phyloP scores from a whole-genome alignment of 2,888 invertebrate species.

The Polietes domitor region DNA sequence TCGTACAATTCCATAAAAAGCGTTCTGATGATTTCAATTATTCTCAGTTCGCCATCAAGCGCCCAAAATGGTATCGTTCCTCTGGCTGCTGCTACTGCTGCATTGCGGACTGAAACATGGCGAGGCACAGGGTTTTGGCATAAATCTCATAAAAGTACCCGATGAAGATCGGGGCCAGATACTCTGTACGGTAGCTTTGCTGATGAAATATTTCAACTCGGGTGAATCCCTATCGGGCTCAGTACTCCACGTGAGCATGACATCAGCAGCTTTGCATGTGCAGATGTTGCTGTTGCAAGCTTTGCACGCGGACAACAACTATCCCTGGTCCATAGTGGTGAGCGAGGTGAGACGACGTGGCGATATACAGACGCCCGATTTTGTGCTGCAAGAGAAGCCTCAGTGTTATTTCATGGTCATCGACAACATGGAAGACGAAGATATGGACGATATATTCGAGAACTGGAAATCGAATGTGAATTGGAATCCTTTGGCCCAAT shows the following conservation, averaged over 20 bases:
- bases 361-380: neutral
- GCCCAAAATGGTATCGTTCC: constrained; percentile 31
- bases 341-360: constrained; percentile 10
- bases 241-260: constrained; percentile 72
- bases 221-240: constrained; percentile 74
- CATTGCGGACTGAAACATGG: neutral
- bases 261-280: constrained; percentile 62
- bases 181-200: constrained; percentile 71
- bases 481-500: constrained; percentile 80
- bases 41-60: neutral
- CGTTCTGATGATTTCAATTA: neutral
- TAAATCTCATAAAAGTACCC: constrained; percentile 70
- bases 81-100: constrained; percentile 64
- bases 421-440: constrained; percentile 74
- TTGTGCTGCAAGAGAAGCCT: constrained; percentile 74
- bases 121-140: constrained; percentile 67
- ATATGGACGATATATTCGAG: constrained; percentile 74
- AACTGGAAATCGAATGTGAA: constrained; percentile 75
- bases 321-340: constrained; percentile 73
- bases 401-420: constrained; percentile 78
- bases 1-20: neutral
- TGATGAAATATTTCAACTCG: constrained; percentile 75
- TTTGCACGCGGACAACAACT: constrained; percentile 65
- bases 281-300: constrained; percentile 72
- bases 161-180: constrained; percentile 68